phyloP scores from a whole-genome alignment of 2,888 invertebrate species.

The Drosophila dives region DNA sequence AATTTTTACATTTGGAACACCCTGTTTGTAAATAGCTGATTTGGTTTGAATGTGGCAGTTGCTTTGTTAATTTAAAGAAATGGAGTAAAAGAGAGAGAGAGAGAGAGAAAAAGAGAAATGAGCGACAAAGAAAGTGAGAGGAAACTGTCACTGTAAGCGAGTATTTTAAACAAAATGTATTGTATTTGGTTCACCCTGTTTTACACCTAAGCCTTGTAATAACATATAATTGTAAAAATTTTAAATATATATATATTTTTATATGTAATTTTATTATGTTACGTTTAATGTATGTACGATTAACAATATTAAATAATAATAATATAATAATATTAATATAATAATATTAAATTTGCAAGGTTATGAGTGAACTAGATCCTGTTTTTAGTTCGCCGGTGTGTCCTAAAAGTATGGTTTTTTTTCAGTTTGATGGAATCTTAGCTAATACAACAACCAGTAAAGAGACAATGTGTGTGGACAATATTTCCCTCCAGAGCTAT shows the following conservation, averaged over 20 bases:
- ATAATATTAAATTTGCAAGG: neutral
- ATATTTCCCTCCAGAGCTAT: neutral
- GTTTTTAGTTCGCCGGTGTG: neutral
- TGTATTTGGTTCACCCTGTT: slow-evolving; percentile 1
- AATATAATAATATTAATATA: neutral
- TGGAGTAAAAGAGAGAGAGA: neutral
- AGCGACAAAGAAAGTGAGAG: neutral
- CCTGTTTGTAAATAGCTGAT: slow-evolving; percentile 19
- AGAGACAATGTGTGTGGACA: neutral
- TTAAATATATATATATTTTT: neutral
- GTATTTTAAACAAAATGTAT: neutral
- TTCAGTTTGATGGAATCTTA: neutral
- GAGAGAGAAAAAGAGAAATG: neutral
- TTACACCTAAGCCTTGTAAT: neutral
- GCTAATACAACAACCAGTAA: neutral
- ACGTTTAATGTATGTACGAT: too few species aligned
- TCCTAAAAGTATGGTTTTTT: neutral
- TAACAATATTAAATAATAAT: neutral
- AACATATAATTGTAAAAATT: neutral
- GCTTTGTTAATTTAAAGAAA: slow-evolving; percentile 58
- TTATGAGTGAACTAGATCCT: neutral
- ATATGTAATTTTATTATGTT: neutral
- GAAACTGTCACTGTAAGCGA: neutral
- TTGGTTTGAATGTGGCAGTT: slow-evolving; percentile 64
- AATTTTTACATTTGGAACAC: slow-evolving; percentile 11